These are phyloP conservation scores for Jacana jacana DNA, from an alignment of 2,113 vertebrate species.

Conservation along the genomic window DNA sequence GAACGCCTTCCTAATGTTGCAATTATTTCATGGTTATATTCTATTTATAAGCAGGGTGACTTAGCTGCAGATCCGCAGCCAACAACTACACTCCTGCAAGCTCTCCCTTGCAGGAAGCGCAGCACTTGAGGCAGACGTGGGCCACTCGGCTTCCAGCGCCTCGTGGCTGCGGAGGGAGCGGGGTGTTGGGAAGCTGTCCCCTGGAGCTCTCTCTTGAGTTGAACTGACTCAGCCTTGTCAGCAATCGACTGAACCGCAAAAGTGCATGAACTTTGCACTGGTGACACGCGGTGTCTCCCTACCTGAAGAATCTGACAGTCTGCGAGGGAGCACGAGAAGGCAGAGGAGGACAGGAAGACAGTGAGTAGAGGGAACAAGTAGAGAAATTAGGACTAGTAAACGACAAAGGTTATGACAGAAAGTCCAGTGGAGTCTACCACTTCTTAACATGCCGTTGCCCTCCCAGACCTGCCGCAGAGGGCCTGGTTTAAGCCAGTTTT, in stretches of 20 bases:
- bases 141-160: rapidly evolving
- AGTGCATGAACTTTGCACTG: not conserved
- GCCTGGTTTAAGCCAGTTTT: not conserved
- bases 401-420: not conserved
- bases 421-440: not conserved
- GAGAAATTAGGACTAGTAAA: not conserved
- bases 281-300: not conserved
- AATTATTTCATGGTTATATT: not conserved
- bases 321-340: not conserved
- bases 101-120: not conserved
- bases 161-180: not conserved
- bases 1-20: not conserved
- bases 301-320: not conserved
- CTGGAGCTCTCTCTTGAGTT: rapidly evolving
- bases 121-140: rapidly evolving
- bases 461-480: not conserved
- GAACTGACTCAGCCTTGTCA: not conserved
- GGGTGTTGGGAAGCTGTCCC: not conserved
- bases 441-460: not conserved
- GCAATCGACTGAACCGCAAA: not conserved
- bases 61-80: not conserved
- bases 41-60: not conserved
- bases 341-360: not conserved
- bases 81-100: not conserved
- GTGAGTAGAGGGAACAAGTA: not conserved